Evolutionary conservation across 2,888 invertebrate genomes (phyloP), one percentile per base, ranked within the genome.

Genomic region (Dastarcus helophoroides): DNA sequence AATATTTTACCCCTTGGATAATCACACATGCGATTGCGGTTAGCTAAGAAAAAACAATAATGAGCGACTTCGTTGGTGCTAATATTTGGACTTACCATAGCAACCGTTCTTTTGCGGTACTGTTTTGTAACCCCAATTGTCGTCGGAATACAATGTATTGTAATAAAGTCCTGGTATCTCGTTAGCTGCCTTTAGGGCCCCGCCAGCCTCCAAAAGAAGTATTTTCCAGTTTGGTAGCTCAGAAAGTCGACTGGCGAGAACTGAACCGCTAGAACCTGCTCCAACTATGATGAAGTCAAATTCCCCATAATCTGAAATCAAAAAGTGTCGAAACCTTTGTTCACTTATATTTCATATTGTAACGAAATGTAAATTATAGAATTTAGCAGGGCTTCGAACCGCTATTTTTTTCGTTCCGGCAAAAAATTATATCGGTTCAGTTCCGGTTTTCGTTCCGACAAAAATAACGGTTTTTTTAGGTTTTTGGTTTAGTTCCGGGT

Each of bases 1-100:
- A 89, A 65, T 1, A 85, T 82, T 57, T 83, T 84, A 19, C 83
- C 83, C 22, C 90, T 64, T 0, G 83, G 82, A 79, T 82, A 83
- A 54, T 78, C 81, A 59, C 83, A 83, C 29, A 77, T 67, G 29
- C 72, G 74, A 33, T 76, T 74, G 47, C 76, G 76, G 72, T 83
- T 80, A n/a, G 78, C 84, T 42, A 25, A 12, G 31, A 38, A 3
- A 26, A 26, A 26, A 26, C n/a, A 6, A 6, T 8, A 10, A 7
- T 23, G 9, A 7, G 24, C 6, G 9, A 23, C 24, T 9, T 8
- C 10, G 9, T 6, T 23, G 9, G 8, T 26, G 10, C 6, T 14
- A 12, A 7, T 14, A 13, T 6, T 14, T 31, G 10, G 8, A 9
- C 10, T 34, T 38, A 44, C 43, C 41, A 34, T 31, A 32, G 23